Evolutionary conservation across 1,140 invertebrate genomes (phyloP), one percentile per base, ranked within the genome.

Genomic region (Asbolus verrucosus): DNA sequence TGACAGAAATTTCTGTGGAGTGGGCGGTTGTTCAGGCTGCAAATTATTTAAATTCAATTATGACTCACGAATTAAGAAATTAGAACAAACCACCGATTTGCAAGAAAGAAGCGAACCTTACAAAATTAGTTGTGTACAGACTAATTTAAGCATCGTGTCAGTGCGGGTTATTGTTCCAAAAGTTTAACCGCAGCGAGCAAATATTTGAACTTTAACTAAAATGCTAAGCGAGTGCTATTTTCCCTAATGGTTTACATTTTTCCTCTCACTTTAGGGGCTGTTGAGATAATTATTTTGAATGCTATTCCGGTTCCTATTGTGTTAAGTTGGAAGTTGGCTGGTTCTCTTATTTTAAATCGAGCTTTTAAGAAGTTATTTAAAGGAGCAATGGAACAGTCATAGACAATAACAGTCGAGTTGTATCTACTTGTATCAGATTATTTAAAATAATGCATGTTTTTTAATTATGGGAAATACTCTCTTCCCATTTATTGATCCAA

Each of bases 211-310:
- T 13, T 27, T 9, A 14, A 54, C n/a, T 27, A 21, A 54, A 54
- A 54, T 54, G 14, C 46, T 54, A 27, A 27, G 21, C 19, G 19
- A 24, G 19, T 6, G 21, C 46, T 21, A 27, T 54, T 27, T 27
- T 8, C 19, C 9, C 46, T 54, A 54, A 54, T 54, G 46, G 21
- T n/a, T 4, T 8, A 27, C 24, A 54, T 54, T 54, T 54, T 54
- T 54, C 1, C 19, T 24, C 19, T 9, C 46, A 54, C 19, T 54
- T 54, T 54, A 16, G n/a, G 21, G 14, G n/a, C 18, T 13, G 8
- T 27, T 14, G 46, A 54, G 46, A 54, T 54, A 24, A 54, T 54
- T 54, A 54, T 54, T 54, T 54, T 54, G 46, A 54, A 54, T 54
- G 27, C 19, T 54, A 54, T 24, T n/a, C 5, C 46, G 21, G n/a